Conservation (phyloP, 2,113 vertebrate species). For the Hippocampus abdominalis region DNA sequence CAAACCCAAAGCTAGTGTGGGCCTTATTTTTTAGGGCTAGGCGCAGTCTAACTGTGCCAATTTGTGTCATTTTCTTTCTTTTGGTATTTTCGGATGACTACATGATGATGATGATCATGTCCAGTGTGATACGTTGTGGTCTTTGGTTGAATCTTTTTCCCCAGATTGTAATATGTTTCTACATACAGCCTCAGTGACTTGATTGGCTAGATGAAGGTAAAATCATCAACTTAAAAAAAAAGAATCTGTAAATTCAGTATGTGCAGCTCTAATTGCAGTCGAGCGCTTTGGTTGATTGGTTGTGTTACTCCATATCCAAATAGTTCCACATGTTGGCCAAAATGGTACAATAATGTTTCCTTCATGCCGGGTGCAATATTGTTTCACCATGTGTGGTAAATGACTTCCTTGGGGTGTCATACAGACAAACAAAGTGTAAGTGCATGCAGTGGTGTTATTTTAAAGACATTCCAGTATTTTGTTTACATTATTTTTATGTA, state of each 20-base stretch:
- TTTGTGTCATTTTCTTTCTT: no score
- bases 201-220: no score
- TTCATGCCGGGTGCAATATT: not conserved
- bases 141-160: no score
- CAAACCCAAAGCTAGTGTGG: not conserved
- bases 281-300: not conserved
- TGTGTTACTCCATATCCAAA: not conserved
- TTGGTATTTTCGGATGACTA: no score
- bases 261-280: not conserved
- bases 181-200: no score
- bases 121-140: no score
- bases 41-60: no score
- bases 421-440: not conserved
- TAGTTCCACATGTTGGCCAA: not conserved
- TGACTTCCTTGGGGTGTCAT: not conserved
- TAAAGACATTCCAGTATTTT: not conserved
- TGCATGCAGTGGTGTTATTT: not conserved
- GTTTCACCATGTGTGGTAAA: slow-evolving; percentile 1
- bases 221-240: no score
- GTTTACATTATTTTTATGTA: not conserved
- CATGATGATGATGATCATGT: no score
- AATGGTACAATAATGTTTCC: not conserved
- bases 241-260: not conserved
- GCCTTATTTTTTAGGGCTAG: no score
- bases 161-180: no score